Evolutionary conservation across 2,888 invertebrate species (phyloP), one percentile per base, ranked within the genome.

Genomic region (Orthosia gothica): DNA sequence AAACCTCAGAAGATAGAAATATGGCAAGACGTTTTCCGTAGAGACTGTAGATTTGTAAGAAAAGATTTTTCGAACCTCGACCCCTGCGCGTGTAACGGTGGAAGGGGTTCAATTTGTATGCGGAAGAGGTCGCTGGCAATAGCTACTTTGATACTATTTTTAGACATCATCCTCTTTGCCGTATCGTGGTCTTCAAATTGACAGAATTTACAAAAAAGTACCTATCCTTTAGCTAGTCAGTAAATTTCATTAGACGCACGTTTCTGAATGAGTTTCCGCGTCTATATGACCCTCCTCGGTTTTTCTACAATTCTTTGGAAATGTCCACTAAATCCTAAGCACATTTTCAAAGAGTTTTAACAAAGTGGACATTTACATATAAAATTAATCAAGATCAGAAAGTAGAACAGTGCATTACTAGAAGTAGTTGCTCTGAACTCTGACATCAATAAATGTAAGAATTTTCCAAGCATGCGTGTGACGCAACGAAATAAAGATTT

Each of bases 401-500:
- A 73, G 40, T 79, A 69, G 70, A 72, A 66, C 76, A 64, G 32
- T 72, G 63, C 71, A 78, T 80, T 82, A 79, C 63, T 47, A 49
- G 47, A 73, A 81, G 59, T 68, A 86, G 77, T 77, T 81, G 75
- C 76, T 86, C 84, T 89, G 88, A 91, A 88, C 90, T 87, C 83
- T 82, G 85, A 86, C 86, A 87, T 88, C 87, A 87, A 90, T 92
- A 89, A 90, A 90, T 85, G 85, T 88, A 84, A 88, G 83, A 84
- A 85, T 85, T 86, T 81, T 84, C 84, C 85, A 91, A 89, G 90
- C 91, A 91, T 91, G 92, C 90, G 91, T 92, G 87, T 89, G 91
- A 89, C 91, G 91, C 90, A 89, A 93, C 84, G 12, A 61, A 68
- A 74, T 80, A 70, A 82, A 79, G 64, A 81, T 76, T 66, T 76